Conservation (phyloP, 1,140 invertebrate species). For the Leptinotarsa lineolata region DNA sequence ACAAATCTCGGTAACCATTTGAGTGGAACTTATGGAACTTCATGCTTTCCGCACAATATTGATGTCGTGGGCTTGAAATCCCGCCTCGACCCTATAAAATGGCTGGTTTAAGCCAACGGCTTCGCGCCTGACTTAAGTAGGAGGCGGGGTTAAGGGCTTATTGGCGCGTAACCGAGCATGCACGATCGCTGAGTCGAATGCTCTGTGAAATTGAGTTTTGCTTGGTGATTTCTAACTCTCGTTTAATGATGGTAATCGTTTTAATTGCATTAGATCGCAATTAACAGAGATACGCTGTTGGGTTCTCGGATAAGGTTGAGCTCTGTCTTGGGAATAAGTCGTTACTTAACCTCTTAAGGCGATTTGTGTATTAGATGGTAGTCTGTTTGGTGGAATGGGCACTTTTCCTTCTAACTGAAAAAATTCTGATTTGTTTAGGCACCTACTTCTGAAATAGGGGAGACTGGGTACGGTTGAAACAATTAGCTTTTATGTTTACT, state of each 20-base stretch:
- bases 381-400: too few relatives aligned
- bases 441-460: too few relatives aligned
- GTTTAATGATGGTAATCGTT: conserved; percentile 5
- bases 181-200: conserved; percentile 10
- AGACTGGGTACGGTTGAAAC: too few relatives aligned
- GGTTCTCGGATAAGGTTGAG: too few relatives aligned
- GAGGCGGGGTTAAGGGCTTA: conserved; percentile 9
- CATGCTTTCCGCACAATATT: conserved; percentile 6
- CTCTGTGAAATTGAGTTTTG: conserved; percentile 15
- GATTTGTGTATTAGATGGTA: too few relatives aligned
- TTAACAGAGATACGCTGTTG: not conserved
- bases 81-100: conserved; percentile 9
- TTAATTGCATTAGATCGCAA: conserved; percentile 9
- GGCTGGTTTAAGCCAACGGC: conserved; percentile 16
- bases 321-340: too few relatives aligned
- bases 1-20: conserved; percentile 20
- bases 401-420: too few relatives aligned
- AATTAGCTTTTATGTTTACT: too few relatives aligned
- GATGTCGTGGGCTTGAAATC: conserved; percentile 4
- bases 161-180: conserved; percentile 13
- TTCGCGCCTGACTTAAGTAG: conserved; percentile 5
- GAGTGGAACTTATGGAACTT: conserved; percentile 18
- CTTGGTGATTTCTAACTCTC: conserved; percentile 8
- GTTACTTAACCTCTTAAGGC: too few relatives aligned
- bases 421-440: too few relatives aligned